Conservation (phyloP, 2,797 vertebrate species). For the Tangara arthus region DNA sequence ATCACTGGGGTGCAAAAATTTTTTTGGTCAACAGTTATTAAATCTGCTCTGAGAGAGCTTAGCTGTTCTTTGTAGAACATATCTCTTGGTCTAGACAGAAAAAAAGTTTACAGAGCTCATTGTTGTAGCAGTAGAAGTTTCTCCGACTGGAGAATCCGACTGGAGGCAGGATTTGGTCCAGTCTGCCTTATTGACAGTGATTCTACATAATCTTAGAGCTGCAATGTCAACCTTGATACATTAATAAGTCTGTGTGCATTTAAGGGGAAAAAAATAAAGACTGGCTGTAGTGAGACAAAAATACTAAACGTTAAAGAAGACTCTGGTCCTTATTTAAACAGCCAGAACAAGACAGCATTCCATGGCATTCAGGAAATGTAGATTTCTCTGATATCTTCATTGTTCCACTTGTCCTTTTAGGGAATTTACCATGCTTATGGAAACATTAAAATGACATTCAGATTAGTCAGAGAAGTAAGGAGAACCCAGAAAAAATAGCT, state of each 20-base stretch:
- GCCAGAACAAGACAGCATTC: background rate
- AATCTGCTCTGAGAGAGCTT: background rate
- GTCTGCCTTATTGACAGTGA: background rate
- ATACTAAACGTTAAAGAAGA: background rate
- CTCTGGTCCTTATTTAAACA: background rate
- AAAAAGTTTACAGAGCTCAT: background rate
- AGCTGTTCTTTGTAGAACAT: background rate
- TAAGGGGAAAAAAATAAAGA: background rate
- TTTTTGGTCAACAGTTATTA: background rate
- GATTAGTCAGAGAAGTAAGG: slow-evolving; percentile 25
- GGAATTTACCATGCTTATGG: background rate
- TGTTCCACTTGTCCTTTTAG: background rate
- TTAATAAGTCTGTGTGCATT: background rate
- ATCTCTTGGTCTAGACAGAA: background rate
- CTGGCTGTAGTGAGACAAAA: background rate
- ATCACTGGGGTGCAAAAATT: background rate
- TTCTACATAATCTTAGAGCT: background rate
- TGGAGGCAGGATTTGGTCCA: background rate
- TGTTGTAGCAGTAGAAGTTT: rapidly evolving
- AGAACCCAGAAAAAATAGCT: background rate
- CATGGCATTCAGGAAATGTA: background rate
- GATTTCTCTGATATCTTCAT: background rate
- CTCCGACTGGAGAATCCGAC: background rate
- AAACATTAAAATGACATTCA: slow-evolving; percentile 29
- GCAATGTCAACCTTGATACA: background rate